A percentile compares a stretch with the other conserved stretches of the same genome.
Conservation (phyloP, 2,113 vertebrate genomes). For the Nycticebus coucang region DNA sequence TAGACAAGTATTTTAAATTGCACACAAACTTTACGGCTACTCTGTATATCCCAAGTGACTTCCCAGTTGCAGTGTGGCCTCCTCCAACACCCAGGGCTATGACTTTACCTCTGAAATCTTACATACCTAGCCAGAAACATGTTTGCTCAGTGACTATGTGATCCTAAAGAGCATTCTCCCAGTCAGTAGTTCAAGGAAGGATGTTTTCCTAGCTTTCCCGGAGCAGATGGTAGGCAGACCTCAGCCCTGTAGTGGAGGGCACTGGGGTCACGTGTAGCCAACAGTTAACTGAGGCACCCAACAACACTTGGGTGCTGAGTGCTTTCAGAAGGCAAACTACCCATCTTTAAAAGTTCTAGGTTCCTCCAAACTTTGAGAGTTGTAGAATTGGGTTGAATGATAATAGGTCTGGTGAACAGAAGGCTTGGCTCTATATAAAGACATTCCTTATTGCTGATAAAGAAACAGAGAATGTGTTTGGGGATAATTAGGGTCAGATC, state of each 20-base stretch:
- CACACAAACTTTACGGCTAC: too few species aligned
- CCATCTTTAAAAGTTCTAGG: not conserved
- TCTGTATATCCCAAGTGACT: not conserved
- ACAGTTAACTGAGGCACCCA: fast-evolving
- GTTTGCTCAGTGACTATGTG: not conserved
- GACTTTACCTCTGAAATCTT: not conserved
- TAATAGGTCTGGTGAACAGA: not conserved
- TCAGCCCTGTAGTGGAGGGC: too few species aligned
- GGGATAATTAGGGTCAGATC: not conserved
- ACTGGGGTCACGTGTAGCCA: not conserved
- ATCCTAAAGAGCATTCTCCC: not conserved
- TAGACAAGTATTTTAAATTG: too few species aligned
- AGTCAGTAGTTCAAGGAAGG: not conserved
- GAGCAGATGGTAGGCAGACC: not conserved
- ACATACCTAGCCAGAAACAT: not conserved
- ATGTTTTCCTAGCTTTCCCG: not conserved
- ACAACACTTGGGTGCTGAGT: fast-evolving
- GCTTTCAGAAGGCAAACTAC: not conserved
- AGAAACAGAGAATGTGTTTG: not conserved
- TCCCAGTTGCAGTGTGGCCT: not conserved
- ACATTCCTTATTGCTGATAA: not conserved
- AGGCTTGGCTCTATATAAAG: not conserved
- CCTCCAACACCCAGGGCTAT: not conserved
- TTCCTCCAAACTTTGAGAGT: not conserved
- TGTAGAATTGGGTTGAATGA: not conserved